Evolutionary conservation across 2,888 invertebrate species (phyloP).

Genomic region (Cyaniris semiargus): DNA sequence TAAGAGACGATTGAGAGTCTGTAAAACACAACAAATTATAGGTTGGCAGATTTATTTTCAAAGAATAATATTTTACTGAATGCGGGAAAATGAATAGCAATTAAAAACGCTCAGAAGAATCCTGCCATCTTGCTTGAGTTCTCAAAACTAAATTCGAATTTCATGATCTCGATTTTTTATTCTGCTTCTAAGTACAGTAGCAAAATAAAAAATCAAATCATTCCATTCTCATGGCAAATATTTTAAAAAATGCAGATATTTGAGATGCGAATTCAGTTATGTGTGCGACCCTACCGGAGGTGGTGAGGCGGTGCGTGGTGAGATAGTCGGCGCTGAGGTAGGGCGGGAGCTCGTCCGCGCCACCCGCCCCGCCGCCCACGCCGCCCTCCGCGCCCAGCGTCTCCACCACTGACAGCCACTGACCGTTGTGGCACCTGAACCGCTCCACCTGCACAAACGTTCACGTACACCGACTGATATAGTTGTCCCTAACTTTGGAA

Average conservation of each 20-base stretch:
- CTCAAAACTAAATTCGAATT: too few species aligned
- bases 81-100: too few species aligned
- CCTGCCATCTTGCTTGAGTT: too few species aligned
- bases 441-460: slow-evolving; percentile 84
- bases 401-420: slow-evolving; percentile 99
- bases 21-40: slow-evolving; percentile 42
- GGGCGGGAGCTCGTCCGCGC: slow-evolving; percentile 83
- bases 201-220: too few species aligned
- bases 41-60: neutral
- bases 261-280: too few species aligned
- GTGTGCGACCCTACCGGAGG: slow-evolving; percentile 56
- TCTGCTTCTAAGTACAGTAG: too few species aligned
- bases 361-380: slow-evolving; percentile 81
- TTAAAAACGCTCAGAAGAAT: too few species aligned
- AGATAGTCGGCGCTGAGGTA: slow-evolving; percentile 88
- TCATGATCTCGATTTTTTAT: too few species aligned
- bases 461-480: neutral
- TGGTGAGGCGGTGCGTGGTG: slow-evolving; percentile 70
- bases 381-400: slow-evolving; percentile 78
- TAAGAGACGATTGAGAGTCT: slow-evolving; percentile 79
- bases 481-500: neutral
- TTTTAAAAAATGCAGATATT: too few species aligned
- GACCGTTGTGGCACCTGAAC: slow-evolving; percentile 98
- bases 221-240: too few species aligned
- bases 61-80: neutral